These are phyloP conservation scores for Anolis apletophallus DNA, from an alignment of 2,797 vertebrate species.

Conservation along the genomic window DNA sequence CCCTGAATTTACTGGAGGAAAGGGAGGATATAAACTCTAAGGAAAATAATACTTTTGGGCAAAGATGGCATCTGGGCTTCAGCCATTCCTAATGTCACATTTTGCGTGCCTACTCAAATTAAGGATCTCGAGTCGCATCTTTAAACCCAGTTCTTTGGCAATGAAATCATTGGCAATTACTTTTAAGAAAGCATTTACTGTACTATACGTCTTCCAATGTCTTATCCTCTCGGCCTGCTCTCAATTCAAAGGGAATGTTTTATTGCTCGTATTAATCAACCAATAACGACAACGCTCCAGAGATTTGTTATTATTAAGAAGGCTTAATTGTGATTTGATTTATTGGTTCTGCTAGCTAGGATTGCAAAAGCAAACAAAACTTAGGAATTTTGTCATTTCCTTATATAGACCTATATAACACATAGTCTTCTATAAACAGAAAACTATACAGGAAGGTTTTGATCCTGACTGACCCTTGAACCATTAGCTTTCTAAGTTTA, in stretches of 20 bases:
- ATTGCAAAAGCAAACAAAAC: background rate
- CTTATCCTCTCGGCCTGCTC: background rate
- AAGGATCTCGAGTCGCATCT: background rate
- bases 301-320: constrained; percentile 57
- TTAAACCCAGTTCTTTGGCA: background rate
- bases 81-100: background rate
- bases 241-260: constrained; percentile 37
- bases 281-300: constrained; percentile 69
- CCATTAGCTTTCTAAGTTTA: background rate
- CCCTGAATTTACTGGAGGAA: background rate
- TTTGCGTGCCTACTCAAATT: background rate
- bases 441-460: background rate
- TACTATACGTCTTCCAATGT: background rate
- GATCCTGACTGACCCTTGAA: background rate
- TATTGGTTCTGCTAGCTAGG: constrained; percentile 50
- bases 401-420: background rate
- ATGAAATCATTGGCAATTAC: background rate
- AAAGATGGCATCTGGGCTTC: background rate
- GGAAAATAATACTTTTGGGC: background rate
- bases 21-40: background rate
- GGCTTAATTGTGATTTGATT: constrained; percentile 61
- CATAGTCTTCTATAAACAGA: background rate
- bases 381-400: background rate
- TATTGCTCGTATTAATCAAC: constrained; percentile 67
- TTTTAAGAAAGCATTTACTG: background rate